Evolutionary conservation across 2,797 vertebrate genomes (phyloP).

Genomic region (Babyrousa celebensis): DNA sequence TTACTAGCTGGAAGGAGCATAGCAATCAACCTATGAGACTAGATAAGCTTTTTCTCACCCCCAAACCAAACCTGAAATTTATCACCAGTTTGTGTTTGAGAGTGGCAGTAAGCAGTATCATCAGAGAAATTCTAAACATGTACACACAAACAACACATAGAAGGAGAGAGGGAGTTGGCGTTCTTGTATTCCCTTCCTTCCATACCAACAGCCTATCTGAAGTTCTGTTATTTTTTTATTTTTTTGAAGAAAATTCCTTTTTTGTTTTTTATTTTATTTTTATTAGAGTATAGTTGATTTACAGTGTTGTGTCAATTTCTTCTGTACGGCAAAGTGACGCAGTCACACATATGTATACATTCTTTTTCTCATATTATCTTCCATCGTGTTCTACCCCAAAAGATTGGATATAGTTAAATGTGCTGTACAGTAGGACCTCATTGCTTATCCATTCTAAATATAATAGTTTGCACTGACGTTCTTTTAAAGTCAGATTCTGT

Average conservation of each 20-base stretch:
- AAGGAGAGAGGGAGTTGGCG: background rate
- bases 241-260: too few species aligned
- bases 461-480: background rate
- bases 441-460: too few species aligned
- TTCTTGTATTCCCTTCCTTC: background rate
- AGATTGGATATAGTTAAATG: too few species aligned
- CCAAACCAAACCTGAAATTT: background rate
- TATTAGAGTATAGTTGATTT: too few species aligned
- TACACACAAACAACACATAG: rapidly evolving
- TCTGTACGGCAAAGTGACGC: too few species aligned
- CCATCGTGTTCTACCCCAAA: too few species aligned
- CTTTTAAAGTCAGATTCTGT: background rate
- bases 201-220: background rate
- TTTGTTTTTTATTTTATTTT: too few species aligned
- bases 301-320: too few species aligned
- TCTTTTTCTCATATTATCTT: too few species aligned
- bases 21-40: background rate
- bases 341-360: too few species aligned
- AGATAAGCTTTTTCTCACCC: background rate
- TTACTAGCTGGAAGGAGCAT: background rate
- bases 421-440: too few species aligned
- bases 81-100: background rate
- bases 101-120: background rate
- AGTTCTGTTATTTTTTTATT: too few species aligned
- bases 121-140: background rate